Conservation (phyloP, 64 coral and sea anemone genomes). For the Pocillopora damicornis region DNA sequence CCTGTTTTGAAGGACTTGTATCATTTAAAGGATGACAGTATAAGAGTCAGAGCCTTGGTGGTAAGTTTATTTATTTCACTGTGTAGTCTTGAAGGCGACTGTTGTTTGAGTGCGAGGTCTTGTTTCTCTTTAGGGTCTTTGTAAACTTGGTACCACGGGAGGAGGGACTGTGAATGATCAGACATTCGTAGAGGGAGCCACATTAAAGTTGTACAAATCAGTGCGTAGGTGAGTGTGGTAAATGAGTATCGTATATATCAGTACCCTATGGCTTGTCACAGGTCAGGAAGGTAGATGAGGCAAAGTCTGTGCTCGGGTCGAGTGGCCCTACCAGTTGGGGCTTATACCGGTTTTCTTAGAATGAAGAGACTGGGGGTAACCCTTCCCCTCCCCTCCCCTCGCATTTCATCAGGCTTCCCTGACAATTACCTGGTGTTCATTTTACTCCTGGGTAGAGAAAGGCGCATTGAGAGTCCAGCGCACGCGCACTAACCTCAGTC, state of each 20-base stretch:
- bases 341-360: too few species aligned
- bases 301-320: too few species aligned
- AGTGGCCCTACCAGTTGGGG: too few species aligned
- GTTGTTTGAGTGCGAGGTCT: too few species aligned
- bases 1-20: slow-evolving; percentile 56
- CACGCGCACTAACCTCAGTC: too few species aligned
- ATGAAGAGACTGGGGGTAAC: too few species aligned
- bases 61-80: slow-evolving; percentile 25
- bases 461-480: too few species aligned
- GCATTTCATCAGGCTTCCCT: too few species aligned
- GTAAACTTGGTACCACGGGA: slow-evolving; percentile 67
- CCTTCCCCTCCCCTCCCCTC: too few species aligned
- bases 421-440: too few species aligned
- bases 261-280: background rate
- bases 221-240: slow-evolving; percentile 40
- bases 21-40: slow-evolving; percentile 54
- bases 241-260: background rate
- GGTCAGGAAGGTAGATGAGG: too few species aligned
- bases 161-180: slow-evolving; percentile 62
- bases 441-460: background rate
- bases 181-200: slow-evolving; percentile 61
- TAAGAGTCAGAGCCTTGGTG: slow-evolving; percentile 70
- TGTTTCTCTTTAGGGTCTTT: slow-evolving; percentile 46
- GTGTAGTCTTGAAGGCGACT: too few species aligned
- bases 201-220: slow-evolving; percentile 79